phyloP scores from a whole-genome alignment of 2,797 vertebrate genomes.

The Onychomys torridus region DNA sequence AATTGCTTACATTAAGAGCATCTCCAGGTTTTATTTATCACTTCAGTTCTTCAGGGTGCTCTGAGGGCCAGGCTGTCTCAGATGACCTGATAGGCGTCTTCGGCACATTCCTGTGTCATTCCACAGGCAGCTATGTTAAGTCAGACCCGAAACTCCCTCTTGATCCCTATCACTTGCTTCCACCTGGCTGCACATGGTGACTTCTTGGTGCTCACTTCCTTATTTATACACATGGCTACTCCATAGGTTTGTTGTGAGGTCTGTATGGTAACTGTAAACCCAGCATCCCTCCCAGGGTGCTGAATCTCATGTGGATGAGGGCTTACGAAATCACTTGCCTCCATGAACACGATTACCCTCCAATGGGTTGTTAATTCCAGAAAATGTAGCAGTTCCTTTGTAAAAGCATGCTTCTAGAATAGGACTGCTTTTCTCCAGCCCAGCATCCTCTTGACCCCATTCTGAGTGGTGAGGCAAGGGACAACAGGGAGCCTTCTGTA shows the following conservation, averaged over 20 bases:
- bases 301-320: neutral
- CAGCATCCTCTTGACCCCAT: neutral
- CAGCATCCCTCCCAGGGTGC: neutral
- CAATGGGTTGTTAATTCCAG: neutral
- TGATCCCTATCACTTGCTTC: neutral
- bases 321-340: neutral
- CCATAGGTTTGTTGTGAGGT: neutral
- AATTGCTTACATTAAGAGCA: neutral
- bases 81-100: slow-evolving; percentile 18
- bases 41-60: slow-evolving; percentile 21
- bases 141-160: slow-evolving; percentile 20
- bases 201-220: neutral
- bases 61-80: neutral
- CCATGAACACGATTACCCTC: neutral
- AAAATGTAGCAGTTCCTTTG: neutral
- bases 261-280: neutral
- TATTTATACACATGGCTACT: neutral
- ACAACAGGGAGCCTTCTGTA: neutral
- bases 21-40: neutral
- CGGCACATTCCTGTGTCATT: slow-evolving; percentile 60
- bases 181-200: neutral
- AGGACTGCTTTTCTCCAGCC: neutral
- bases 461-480: neutral
- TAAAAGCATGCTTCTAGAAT: neutral
- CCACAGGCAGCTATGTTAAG: slow-evolving; percentile 44